Percentiles rank a stretch among this genome's conserved stretches.
Evolutionary conservation across 1,140 invertebrate species (phyloP).

Genomic region (Zophobas morio): DNA sequence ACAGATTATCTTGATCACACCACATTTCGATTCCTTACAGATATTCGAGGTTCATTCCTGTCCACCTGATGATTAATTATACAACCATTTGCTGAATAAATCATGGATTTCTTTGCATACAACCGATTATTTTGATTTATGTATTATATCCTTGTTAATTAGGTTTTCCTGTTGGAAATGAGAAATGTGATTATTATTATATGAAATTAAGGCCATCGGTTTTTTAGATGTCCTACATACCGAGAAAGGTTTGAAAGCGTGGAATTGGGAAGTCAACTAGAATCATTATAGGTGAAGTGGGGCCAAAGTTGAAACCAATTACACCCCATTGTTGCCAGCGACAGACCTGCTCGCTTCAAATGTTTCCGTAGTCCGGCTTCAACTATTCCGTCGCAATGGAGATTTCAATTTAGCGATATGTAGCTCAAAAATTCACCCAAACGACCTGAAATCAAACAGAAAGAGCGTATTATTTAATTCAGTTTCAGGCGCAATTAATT

Average conservation of each 20-base stretch:
- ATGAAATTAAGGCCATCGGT: conserved; percentile 19
- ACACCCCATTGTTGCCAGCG: conserved; percentile 63
- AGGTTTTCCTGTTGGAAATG: no score
- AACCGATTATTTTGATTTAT: no score
- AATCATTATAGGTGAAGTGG: conserved; percentile 58
- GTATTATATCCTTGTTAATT: no score
- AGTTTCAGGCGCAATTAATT: conserved; percentile 31
- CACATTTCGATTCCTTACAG: no score
- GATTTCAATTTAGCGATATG: conserved; percentile 62
- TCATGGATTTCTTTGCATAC: no score
- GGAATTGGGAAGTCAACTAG: conserved; percentile 54
- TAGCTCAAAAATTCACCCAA: conserved; percentile 39
- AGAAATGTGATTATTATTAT: no score
- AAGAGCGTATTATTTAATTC: conserved; percentile 32
- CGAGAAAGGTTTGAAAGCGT: conserved; percentile 15
- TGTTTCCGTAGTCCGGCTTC: conserved; percentile 48
- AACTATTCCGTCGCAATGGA: conserved; percentile 53
- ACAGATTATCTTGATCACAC: no score
- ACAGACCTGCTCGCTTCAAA: conserved; percentile 58
- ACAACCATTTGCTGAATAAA: no score
- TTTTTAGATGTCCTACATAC: conserved; percentile 22
- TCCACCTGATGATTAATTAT: no score
- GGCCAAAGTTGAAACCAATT: conserved; percentile 65
- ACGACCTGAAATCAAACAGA: conserved; percentile 31
- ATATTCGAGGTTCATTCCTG: no score